Base-by-base conservation (phyloP, 2,888 invertebrate genomes). In the Melieria omissa region DNA sequence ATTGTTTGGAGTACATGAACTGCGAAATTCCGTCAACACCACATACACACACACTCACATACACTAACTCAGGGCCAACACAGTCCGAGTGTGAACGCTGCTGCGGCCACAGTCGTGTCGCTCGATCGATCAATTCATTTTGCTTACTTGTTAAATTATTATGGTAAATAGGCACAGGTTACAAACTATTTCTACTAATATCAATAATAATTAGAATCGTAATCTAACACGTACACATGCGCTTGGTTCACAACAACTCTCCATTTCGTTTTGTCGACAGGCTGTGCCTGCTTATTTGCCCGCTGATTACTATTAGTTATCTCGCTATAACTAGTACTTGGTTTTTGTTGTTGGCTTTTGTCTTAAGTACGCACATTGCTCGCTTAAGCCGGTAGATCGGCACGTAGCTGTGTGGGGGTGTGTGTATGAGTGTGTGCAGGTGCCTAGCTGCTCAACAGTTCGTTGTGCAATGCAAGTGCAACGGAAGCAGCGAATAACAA, bases 121-220 rank as follows among this genome's bases (percentile, higher is more conserved):
- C 8, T 42, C 14, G n/a, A 44, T 65, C 42, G 14, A 42, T 52
- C 16, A 54, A 44, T 55, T 47, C 60, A 62, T 62, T 45, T 47
- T 55, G 61, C 69, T 63, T 69, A 54, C 5, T 14, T 55, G 29
- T 63, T 52, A 62, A 69, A 41, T 47, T 67, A 69, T 69, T 62
- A 62, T 46, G 55, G 54, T 63, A 69, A 70, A 65, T 64, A 70
- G 70, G 70, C 70, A 70, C 70, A 70, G 70, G 65, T 70, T 70
- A 70, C 63, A 54, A 69, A 70, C 70, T 70, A 70, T 64, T 70
- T 70, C 70, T 70, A 70, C 70, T 63, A 69, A 69, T 69, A 69
- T 69, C 69, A 69, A 54, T 61, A 67, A 61, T 67, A 67, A 67
- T 67, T 61, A 67, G 46, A 67, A 14, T 52, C 14, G 57, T 66